A percentile compares a stretch with the other conserved stretches of the same genome.
Evolutionary conservation across 2,888 invertebrate species (phyloP).

Genomic region (Pristionchus mayeri): DNA sequence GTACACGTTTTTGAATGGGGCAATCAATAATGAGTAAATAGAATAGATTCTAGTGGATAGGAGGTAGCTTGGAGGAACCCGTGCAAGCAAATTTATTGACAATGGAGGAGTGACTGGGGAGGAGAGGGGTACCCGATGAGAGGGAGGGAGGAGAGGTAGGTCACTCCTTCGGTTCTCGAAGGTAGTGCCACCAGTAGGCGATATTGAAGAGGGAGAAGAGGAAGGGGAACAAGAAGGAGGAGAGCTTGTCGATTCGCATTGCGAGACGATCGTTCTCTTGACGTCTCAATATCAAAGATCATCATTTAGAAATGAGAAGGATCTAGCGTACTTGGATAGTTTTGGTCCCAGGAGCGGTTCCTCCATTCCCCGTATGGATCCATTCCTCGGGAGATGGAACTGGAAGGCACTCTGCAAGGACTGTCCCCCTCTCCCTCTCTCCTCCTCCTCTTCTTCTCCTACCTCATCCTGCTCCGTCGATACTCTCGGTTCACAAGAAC

Average conservation of each 20-base stretch:
- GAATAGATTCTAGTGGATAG: slow-evolving; percentile 1
- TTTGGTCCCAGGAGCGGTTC: not conserved
- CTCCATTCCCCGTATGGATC: slow-evolving; percentile 30
- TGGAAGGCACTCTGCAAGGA: not conserved
- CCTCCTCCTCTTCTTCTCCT: not conserved
- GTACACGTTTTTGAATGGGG: not conserved
- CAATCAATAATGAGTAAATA: not conserved
- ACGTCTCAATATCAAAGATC: slow-evolving; percentile 53
- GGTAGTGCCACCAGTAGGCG: slow-evolving; percentile 78
- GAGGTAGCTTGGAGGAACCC: not conserved
- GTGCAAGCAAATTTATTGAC: not conserved
- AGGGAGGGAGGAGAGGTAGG: not conserved
- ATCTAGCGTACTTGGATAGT: not conserved
- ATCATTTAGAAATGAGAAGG: not conserved
- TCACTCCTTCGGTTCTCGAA: slow-evolving; percentile 57
- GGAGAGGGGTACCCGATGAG: slow-evolving; percentile 9
- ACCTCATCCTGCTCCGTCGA: slow-evolving; percentile 32
- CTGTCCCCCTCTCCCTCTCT: not conserved
- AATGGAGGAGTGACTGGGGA: not conserved
- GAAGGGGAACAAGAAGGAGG: slow-evolving; percentile 71
- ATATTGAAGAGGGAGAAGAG: slow-evolving; percentile 77
- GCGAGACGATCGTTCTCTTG: slow-evolving; percentile 69
- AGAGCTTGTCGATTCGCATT: slow-evolving; percentile 71
- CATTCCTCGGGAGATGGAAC: slow-evolving; percentile 3
- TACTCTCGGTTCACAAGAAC: slow-evolving; percentile 38